Evolutionary conservation across 2,797 vertebrate species (phyloP), one percentile per base, ranked within the genome.

Genomic region (Threskiornis aethiopicus): DNA sequence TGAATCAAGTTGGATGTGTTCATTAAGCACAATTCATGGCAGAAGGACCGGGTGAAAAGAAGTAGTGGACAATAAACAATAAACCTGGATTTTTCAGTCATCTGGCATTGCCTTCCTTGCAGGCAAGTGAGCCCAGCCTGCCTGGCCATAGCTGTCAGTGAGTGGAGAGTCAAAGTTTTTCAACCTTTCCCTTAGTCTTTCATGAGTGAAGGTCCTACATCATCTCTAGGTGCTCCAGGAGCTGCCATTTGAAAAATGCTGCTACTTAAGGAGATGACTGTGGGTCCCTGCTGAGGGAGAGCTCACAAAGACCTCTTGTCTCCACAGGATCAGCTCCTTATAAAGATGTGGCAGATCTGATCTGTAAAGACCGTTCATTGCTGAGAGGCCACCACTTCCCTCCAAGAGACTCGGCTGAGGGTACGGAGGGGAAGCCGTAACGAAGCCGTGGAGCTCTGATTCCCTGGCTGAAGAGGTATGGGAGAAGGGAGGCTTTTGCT

Each of bases 401-500:
- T 75, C 57, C 29, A n/a, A 29, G 79, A 70, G 29, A 9, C 33
- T 49, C 3, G 17, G 25, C 28, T 52, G 61, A 76, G 49, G 57
- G 28, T 52, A 41, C 0, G 2, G 52, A 92, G 19, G 25, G 15
- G 58, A 82, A 72, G 37, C n/a, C 0, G 0, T 25, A 66, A 72
- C 2, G 16, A 65, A 85, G 51, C 13, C 2, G 1, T 49, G 46
- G 29, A 1, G 12, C 47, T 66, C 29, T 16, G 33, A 39, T 80
- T 90, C 67, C 77, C 57, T 71, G 39, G 4, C 35, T 84, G 65
- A 18, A 84, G 69, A 79, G 41, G 17, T 70, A 31, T 46, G 33
- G 54, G 65, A 47, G 80, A 55, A 79, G 39, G 22, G 69, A 92
- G 42, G 76, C 10, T 92, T 95, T 86, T 84, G 58, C 69, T 58